These are phyloP conservation scores for Epinotia nisella DNA, from an alignment of 2,888 invertebrate genomes.

Conservation along the genomic window DNA sequence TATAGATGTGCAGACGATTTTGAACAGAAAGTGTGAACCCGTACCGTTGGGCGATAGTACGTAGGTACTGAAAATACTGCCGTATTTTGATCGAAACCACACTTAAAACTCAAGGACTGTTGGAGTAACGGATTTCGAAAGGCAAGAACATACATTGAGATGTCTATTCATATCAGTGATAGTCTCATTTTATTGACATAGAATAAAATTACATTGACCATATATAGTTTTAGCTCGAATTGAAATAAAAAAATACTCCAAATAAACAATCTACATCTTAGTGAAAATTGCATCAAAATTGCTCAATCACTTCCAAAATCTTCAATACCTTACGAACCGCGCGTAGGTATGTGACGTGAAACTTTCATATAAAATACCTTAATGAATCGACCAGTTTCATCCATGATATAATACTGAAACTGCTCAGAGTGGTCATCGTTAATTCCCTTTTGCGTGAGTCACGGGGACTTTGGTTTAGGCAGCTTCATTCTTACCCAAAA, in stretches of 20 bases:
- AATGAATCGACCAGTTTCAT: background rate
- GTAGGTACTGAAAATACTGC: too few species aligned
- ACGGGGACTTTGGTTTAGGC: background rate
- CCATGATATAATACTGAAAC: background rate
- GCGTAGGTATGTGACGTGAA: background rate
- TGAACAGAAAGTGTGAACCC: too few species aligned
- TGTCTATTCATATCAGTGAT: background rate
- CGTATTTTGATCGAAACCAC: too few species aligned
- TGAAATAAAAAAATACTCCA: background rate
- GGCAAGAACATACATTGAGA: background rate
- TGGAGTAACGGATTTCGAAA: too few species aligned
- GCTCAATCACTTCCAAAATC: background rate
- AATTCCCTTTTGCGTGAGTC: constrained; percentile 11
- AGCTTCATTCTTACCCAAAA: background rate
- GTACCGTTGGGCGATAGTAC: too few species aligned
- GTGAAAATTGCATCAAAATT: background rate
- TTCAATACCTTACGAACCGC: background rate
- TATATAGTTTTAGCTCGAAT: background rate
- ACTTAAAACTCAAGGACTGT: too few species aligned
- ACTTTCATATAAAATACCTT: constrained; percentile 7
- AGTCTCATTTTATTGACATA: background rate
- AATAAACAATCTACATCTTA: background rate
- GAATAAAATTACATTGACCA: background rate
- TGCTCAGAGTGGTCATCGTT: constrained; percentile 6
- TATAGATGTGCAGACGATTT: too few species aligned